Base-by-base conservation (phyloP, 2,113 vertebrate genomes). In the Corythoichthys intestinalis region DNA sequence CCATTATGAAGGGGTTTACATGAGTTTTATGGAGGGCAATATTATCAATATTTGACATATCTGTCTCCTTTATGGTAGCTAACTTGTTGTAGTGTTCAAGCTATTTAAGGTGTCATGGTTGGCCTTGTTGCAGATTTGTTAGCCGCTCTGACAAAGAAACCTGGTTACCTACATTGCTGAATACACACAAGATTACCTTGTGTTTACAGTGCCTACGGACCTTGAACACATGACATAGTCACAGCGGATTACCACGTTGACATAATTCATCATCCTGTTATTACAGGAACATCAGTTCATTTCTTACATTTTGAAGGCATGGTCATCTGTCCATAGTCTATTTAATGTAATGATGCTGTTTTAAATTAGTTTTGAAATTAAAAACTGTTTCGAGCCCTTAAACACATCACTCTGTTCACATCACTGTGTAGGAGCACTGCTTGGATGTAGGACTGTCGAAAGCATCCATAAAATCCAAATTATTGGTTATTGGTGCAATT, bases 51-150 rank as follows among this genome's bases (percentile, higher is more conserved):
- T 67, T 70, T 80, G 11, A 35, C 53, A 52, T 67, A 65, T 53
- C 69, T 71, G 66, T 52, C 53, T 63, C 72, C 60, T 49, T 66
- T 50, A 61, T 77, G 79, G 86, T 77, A 69, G 71, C 7, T 71
- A 72, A 71, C 74, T 80, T 77, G 71, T 76, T 67, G 47, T 39
- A 67, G 28, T 47, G 78, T 79, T 87, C 87, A 90, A 89, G 77
- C 88, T 72, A 49, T 85, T 81, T 86, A 88, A 87, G 84, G 83
- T 86, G 86, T 85, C 81, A 77, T 76, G 15, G 46, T 80, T 41
- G 20, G 75, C 73, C 73, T 78, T 66, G 83, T 77, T 76, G 78
- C 72, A 85, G 86, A 82, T 90, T 79, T 84, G 71, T 75, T 62
- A 72, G 70, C 76, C 14, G 58, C 69, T 74, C 78, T 70, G 65